phyloP scores from a whole-genome alignment of 1,140 invertebrate species.

The Pygmarrhopalites habei region DNA sequence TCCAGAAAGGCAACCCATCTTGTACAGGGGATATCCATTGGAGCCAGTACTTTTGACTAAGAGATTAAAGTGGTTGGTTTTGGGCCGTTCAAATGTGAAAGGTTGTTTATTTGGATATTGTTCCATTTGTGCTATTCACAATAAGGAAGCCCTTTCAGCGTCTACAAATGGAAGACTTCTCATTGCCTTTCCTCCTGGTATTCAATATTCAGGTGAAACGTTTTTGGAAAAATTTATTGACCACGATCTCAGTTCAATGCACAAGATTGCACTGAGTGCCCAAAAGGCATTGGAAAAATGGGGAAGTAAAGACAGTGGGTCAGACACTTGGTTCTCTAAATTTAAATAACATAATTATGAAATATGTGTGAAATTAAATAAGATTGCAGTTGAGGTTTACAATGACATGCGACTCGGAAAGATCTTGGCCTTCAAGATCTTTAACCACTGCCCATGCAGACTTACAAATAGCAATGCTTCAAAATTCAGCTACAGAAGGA shows the following conservation, averaged over 20 bases:
- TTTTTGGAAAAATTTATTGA: background rate
- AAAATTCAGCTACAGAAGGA: background rate
- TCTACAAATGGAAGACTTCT: background rate
- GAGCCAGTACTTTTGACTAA: too few species aligned
- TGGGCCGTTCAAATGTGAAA: background rate
- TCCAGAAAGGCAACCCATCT: too few species aligned
- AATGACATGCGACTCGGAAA: background rate
- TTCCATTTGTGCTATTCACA: background rate
- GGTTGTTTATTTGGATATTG: background rate
- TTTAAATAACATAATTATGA: background rate
- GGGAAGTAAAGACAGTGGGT: background rate
- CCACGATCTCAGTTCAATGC: background rate
- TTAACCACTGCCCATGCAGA: background rate
- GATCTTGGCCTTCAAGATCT: background rate
- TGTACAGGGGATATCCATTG: too few species aligned
- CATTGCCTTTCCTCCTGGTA: background rate
- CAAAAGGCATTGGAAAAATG: background rate
- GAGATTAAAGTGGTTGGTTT: too few species aligned
- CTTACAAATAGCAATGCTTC: background rate
- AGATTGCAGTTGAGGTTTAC: background rate
- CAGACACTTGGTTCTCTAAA: background rate
- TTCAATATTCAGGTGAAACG: background rate
- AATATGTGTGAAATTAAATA: background rate
- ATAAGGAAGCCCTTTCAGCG: background rate
- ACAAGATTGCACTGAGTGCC: background rate